Evolutionary conservation across 2,113 vertebrate species (phyloP).

Genomic region (Fulica atra): DNA sequence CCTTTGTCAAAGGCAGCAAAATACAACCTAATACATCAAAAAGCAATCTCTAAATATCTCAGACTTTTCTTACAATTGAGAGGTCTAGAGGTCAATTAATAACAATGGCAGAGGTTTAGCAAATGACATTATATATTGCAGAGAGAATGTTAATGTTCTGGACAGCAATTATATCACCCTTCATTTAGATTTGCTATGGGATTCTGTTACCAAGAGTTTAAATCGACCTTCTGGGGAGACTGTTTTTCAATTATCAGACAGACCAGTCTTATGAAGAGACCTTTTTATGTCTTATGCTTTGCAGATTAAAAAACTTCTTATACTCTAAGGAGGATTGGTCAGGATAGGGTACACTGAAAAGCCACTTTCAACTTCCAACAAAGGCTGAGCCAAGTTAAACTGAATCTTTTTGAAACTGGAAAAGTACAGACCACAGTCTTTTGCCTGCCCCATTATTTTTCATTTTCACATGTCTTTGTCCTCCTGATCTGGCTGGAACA

Average conservation of each 20-base stretch:
- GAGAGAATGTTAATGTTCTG: not conserved
- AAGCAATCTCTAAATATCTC: not conserved
- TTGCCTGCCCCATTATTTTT: conserved; percentile 56
- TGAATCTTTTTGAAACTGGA: not conserved
- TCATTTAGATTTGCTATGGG: not conserved
- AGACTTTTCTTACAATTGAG: not conserved
- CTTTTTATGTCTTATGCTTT: conserved; percentile 30
- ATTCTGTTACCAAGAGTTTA: not conserved
- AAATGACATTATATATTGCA: not conserved
- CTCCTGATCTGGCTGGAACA: conserved; percentile 52
- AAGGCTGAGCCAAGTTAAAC: conserved; percentile 20
- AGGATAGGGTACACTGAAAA: conserved; percentile 8
- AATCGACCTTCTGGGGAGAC: not conserved
- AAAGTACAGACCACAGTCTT: conserved; percentile 22
- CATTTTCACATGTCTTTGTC: conserved; percentile 55
- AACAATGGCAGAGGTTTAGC: not conserved
- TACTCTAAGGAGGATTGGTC: not conserved
- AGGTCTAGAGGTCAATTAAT: conserved; percentile 10
- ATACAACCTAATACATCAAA: not conserved
- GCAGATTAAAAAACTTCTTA: conserved; percentile 29
- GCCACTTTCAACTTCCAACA: conserved; percentile 41
- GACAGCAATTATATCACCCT: not conserved
- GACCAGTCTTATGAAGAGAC: not conserved
- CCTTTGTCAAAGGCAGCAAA: not conserved
- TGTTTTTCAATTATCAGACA: conserved; percentile 21